phyloP scores from a whole-genome alignment of 2,888 invertebrate species.

The Galeopsomyia nigrocyanea region DNA sequence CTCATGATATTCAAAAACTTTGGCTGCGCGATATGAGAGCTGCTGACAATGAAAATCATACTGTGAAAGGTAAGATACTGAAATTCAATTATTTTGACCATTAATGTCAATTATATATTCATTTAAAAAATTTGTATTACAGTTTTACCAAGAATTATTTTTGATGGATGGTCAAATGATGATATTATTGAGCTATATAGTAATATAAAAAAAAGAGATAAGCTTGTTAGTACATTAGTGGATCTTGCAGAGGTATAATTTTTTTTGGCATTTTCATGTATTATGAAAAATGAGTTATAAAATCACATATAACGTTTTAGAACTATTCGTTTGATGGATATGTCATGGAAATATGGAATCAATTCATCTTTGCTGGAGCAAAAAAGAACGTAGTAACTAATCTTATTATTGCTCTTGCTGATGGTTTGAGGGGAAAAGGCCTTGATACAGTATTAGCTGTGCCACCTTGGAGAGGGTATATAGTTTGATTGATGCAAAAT shows the following conservation, averaged over 20 bases:
- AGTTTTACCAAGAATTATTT: conserved; percentile 92
- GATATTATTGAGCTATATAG: conserved; percentile 82
- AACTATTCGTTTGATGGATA: conserved; percentile 89
- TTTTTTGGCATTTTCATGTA: conserved; percentile 64
- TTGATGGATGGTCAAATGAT: conserved; percentile 87
- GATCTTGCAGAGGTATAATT: conserved; percentile 69
- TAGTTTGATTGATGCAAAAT: background rate
- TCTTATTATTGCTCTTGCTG: conserved; percentile 77
- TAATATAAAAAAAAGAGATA: conserved; percentile 76
- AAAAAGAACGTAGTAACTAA: conserved; percentile 73
- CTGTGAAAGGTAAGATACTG: conserved; percentile 73
- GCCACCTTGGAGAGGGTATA: conserved; percentile 80
- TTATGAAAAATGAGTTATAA: conserved; percentile 70
- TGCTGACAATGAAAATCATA: conserved; percentile 71
- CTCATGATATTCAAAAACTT: conserved; percentile 87
- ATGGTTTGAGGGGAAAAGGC: conserved; percentile 64
- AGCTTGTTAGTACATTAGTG: conserved; percentile 78
- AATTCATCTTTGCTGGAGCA: conserved; percentile 77
- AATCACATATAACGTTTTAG: conserved; percentile 76
- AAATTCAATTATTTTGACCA: no score
- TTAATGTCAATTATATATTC: no score
- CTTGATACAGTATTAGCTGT: conserved; percentile 82
- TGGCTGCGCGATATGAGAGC: conserved; percentile 84
- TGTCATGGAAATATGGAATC: conserved; percentile 92
- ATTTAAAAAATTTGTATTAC: conserved; percentile 56